Evolutionary conservation across 1,140 invertebrate species (phyloP).

Genomic region (Atta cephalotes): DNA sequence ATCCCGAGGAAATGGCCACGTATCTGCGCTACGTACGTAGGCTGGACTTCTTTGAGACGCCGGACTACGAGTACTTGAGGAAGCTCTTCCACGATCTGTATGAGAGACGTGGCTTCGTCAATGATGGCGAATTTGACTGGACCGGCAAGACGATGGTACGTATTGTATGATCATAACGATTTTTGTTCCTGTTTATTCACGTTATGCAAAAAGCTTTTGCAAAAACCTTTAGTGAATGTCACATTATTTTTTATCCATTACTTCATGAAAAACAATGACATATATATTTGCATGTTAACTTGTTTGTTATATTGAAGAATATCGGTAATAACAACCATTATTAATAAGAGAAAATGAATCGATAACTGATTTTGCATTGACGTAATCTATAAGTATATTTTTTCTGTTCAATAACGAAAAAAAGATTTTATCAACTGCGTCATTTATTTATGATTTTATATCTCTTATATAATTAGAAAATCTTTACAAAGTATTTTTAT

Average conservation of each 20-base stretch:
- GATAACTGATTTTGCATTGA: constrained; percentile 16
- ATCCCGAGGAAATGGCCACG: constrained; percentile 98
- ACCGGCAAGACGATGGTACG: constrained; percentile 97
- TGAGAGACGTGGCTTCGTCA: constrained; percentile 95
- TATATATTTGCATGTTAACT: constrained; percentile 35
- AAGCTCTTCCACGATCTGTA: constrained; percentile 98
- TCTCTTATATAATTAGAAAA: constrained; percentile 24
- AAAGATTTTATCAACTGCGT: neutral
- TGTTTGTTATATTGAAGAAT: constrained; percentile 15
- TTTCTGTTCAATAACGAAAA: neutral
- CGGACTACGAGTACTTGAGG: constrained; percentile 99
- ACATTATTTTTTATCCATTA: constrained; percentile 26
- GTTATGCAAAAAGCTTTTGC: constrained; percentile 18
- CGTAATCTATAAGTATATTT: neutral
- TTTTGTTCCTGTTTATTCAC: constrained; percentile 2
- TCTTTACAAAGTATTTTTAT: neutral
- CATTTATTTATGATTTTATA: constrained; percentile 2
- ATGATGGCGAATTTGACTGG: constrained; percentile 99
- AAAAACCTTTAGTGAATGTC: constrained; percentile 3
- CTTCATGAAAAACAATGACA: neutral
- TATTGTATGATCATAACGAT: constrained; percentile 61
- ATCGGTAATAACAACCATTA: neutral
- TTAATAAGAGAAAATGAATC: constrained; percentile 6
- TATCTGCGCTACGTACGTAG: constrained; percentile 98
- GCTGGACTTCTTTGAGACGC: constrained; percentile 99